Evolutionary conservation across 1,140 invertebrate genomes (phyloP), one percentile per base, ranked within the genome.

Genomic region (Scaptomyza graminum): DNA sequence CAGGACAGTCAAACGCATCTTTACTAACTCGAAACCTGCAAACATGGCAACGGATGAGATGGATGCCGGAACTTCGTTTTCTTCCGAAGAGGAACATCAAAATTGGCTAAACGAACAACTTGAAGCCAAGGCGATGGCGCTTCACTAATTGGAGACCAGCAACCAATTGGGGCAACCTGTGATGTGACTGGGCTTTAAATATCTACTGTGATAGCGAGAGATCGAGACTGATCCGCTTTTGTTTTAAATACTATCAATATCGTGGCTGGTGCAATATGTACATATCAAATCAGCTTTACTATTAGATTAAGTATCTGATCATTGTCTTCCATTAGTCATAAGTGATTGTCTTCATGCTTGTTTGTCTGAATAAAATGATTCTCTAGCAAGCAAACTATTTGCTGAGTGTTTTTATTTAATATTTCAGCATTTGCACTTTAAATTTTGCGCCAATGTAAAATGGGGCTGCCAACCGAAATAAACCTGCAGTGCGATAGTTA

Each of bases 301-400:
- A 3, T 2, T 70, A 83, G 50, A 34, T 39, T 69, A 46, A 49
- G 46, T 46, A 59, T 41, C 3, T 65, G 71, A 88, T 88, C 79
- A 88, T 74, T 88, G 84, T 88, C 83, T 88, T 88, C 79, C 84
- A 88, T 61, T 67, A 84, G 80, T 41, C 2, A 31, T 79, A 84
- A 69, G 47, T 34, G 13, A 75, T 68, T 84, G 81, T 85, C 79
- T 83, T 88, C 70, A 76, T 74, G 76, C 74, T 88, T 76, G 63
- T 74, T 69, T 76, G 51, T 79, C 64, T 69, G 68, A 76, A 74
- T 67, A 60, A 67, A 67, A 61, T 9, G 12, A 34, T 46, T 25
- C 7, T 18, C 16, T 25, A 22, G 55, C 3, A 11, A 55, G 9
- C 37, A 67, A 52, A 34, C 51, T 16, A 2, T 25, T 12, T 39